Conservation (phyloP, 2,113 vertebrate species). For the Seriola rivoliana region DNA sequence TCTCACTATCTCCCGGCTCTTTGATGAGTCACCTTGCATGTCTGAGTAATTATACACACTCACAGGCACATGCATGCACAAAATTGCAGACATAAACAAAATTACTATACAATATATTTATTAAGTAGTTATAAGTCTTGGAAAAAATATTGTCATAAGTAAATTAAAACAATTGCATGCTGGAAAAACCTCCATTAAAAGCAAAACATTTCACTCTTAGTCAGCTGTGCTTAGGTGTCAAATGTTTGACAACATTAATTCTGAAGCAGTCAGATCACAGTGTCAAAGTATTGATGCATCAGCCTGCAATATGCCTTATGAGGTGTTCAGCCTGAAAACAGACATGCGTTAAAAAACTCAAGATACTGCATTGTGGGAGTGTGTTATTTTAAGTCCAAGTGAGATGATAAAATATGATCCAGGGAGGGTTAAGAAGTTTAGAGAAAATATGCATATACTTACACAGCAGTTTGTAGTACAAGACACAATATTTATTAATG, state of each 20-base stretch:
- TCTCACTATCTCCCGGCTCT: constrained; percentile 48
- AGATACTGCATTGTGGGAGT: not conserved
- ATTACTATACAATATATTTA: constrained; percentile 17
- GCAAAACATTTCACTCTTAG: not conserved
- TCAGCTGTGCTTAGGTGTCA: not conserved
- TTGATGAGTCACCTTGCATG: constrained; percentile 74
- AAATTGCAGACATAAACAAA: constrained; percentile 53
- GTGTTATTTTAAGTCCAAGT: not conserved
- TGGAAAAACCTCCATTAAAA: not conserved
- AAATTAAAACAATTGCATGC: not conserved
- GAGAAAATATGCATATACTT: not conserved
- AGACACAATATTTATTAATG: constrained; percentile 1
- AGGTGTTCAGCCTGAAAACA: not conserved
- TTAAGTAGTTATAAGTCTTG: not conserved
- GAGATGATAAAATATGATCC: not conserved
- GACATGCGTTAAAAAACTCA: not conserved
- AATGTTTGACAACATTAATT: not conserved
- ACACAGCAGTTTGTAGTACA: not conserved
- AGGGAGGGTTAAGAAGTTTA: not conserved
- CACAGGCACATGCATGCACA: constrained; percentile 45
- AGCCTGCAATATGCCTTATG: not conserved
- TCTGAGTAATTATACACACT: constrained; percentile 74
- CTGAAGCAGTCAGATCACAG: not conserved
- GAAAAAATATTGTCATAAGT: not conserved
- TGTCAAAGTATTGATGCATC: not conserved